phyloP scores from a whole-genome alignment of 1,140 invertebrate genomes.

The Eufriesea mexicana region DNA sequence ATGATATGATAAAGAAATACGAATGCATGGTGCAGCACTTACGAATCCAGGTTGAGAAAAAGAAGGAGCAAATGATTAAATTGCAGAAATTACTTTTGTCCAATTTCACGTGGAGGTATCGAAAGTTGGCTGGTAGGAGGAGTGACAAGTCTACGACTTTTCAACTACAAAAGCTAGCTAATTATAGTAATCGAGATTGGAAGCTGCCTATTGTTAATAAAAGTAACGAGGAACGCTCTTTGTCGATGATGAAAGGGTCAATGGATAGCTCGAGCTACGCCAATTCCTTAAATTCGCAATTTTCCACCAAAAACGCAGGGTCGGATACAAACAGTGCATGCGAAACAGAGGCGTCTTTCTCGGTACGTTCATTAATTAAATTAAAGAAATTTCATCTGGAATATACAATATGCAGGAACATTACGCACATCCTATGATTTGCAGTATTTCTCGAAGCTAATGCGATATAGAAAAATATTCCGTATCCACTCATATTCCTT shows the following conservation, averaged over 20 bases:
- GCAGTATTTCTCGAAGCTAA: too few species aligned
- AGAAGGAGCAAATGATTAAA: background rate
- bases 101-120: background rate
- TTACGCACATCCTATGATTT: too few species aligned
- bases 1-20: conserved; percentile 68
- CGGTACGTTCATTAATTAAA: conserved; percentile 5
- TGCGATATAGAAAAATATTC: too few species aligned
- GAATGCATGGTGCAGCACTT: conserved; percentile 60
- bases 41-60: conserved; percentile 54
- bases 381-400: background rate
- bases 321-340: background rate
- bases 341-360: background rate
- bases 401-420: background rate
- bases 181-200: background rate
- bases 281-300: too few species aligned
- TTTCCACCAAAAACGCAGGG: background rate
- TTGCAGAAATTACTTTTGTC: background rate
- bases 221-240: background rate
- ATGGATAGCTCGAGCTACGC: background rate
- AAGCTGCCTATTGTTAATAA: background rate
- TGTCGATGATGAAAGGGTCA: background rate
- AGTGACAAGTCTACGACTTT: background rate
- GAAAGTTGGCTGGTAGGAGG: background rate
- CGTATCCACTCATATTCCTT: too few species aligned
- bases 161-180: background rate